These are phyloP conservation scores for Scartelaos histophorus DNA, from an alignment of 2,113 vertebrate genomes.

Conservation along the genomic window DNA sequence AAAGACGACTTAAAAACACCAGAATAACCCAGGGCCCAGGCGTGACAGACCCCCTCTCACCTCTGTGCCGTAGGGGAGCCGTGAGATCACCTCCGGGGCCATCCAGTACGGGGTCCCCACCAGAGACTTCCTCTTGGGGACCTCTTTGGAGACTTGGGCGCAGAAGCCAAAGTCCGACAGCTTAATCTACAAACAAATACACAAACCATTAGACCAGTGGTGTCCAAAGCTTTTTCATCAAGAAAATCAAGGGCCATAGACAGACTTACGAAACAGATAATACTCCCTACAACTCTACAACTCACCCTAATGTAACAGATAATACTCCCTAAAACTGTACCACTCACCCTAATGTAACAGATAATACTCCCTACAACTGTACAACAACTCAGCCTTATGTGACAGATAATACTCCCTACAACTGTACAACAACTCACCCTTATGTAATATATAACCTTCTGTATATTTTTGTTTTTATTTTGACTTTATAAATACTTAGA, in stretches of 20 bases:
- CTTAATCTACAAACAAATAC: constrained; percentile 86
- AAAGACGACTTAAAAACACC: neutral
- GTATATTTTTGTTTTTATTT: no score
- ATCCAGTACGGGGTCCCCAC: constrained; percentile 99
- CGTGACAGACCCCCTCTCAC: constrained; percentile 64
- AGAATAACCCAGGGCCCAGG: neutral
- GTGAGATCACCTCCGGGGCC: constrained; percentile 97
- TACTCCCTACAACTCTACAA: no score
- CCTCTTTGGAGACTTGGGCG: constrained; percentile 98
- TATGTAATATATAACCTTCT: no score
- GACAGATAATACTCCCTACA: no score
- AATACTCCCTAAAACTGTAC: no score
- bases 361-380: no score
- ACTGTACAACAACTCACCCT: no score
- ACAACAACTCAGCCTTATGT: no score
- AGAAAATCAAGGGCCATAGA: neutral
- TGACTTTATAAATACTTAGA: no score
- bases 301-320: no score
- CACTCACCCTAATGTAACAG: no score
- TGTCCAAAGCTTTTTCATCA: neutral
- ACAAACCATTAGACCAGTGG: constrained; percentile 1
- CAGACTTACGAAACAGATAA: no score
- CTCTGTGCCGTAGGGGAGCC: constrained; percentile 95
- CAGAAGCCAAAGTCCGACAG: constrained; percentile 98
- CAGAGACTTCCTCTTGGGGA: constrained; percentile 95